Evolutionary conservation across 2,113 vertebrate genomes (phyloP).

Genomic region (Pao palembangensis): DNA sequence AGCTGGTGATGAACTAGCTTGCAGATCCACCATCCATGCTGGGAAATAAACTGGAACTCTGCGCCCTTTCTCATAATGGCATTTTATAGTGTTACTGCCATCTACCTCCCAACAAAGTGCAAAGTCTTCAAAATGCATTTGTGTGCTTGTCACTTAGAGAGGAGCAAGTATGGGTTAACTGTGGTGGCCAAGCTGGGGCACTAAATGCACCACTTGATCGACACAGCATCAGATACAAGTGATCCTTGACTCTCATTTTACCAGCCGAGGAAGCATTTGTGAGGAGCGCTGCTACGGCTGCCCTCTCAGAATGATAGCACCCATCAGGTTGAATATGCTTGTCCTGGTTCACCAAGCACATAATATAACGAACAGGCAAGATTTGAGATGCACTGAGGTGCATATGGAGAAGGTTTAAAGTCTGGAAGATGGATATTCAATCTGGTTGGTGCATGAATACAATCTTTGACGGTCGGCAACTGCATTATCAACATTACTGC

Average conservation of each 20-base stretch:
- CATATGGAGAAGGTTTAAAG: no score
- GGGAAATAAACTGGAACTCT: no score
- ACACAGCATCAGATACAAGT: slow-evolving; percentile 31
- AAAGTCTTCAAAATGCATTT: slow-evolving; percentile 13
- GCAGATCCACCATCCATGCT: no score
- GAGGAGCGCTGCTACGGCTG: slow-evolving; percentile 8
- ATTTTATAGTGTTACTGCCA: slow-evolving; percentile 15
- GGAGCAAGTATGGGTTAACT: slow-evolving; percentile 31
- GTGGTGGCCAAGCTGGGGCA: slow-evolving; percentile 9
- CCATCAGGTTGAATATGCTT: slow-evolving; percentile 17
- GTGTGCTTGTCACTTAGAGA: slow-evolving; percentile 16
- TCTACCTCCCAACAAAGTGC: slow-evolving; percentile 20
- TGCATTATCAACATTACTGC: no score
- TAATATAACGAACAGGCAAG: not conserved
- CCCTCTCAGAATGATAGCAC: slow-evolving; percentile 17
- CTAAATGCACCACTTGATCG: slow-evolving; percentile 23
- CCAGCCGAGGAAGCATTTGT: not conserved
- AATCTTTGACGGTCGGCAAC: no score
- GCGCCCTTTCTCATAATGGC: not conserved
- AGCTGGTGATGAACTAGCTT: no score
- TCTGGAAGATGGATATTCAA: no score
- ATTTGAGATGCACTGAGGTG: not conserved
- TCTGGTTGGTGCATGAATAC: no score
- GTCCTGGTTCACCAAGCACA: slow-evolving; percentile 3
- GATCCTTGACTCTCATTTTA: slow-evolving; percentile 28